Percentiles rank a stretch among this genome's conserved stretches.
Conservation (phyloP, 2,888 invertebrate species). For the Candidula unifasciata region DNA sequence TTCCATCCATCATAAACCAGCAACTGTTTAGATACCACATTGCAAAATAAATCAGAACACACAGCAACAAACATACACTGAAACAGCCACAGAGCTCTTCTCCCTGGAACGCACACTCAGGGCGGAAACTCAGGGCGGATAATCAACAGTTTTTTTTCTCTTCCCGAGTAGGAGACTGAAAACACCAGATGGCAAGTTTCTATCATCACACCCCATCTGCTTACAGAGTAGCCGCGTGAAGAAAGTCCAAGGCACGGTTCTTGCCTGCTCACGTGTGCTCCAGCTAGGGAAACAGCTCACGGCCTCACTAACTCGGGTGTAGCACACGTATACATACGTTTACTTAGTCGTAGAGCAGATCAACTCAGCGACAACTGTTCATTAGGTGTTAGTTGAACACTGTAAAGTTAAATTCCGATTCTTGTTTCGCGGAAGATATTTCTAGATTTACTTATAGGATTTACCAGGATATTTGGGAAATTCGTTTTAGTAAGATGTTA, state of each 20-base stretch:
- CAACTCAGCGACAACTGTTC: background rate
- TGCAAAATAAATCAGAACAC: too few relatives aligned
- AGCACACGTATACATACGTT: background rate
- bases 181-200: too few relatives aligned
- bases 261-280: background rate
- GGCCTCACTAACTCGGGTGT: background rate
- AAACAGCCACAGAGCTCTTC: too few relatives aligned
- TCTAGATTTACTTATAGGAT: background rate
- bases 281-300: background rate
- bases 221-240: background rate
- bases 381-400: background rate
- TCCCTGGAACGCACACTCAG: too few relatives aligned
- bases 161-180: too few relatives aligned
- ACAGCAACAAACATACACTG: too few relatives aligned
- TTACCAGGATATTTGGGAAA: background rate
- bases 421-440: background rate
- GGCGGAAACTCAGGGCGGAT: too few relatives aligned
- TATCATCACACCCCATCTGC: too few relatives aligned
- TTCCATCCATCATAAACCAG: too few relatives aligned
- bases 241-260: background rate
- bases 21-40: too few relatives aligned
- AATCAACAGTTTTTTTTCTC: too few relatives aligned
- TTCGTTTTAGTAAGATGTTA: background rate
- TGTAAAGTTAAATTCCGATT: background rate
- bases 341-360: background rate